Evolutionary conservation across 2,113 vertebrate genomes (phyloP).

Genomic region (Phaetusa simplex): DNA sequence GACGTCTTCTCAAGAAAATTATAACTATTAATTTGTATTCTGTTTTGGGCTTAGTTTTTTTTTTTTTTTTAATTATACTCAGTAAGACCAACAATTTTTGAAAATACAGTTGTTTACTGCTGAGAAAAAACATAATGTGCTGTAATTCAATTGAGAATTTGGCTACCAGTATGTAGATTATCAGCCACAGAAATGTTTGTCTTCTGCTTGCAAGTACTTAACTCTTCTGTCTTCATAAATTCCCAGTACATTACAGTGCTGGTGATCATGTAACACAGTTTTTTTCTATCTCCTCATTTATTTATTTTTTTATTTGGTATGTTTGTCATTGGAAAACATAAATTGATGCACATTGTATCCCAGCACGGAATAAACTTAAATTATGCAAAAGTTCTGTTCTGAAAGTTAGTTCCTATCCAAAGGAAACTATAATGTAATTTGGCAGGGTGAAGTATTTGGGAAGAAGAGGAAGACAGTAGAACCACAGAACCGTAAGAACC

Average conservation of each 20-base stretch:
- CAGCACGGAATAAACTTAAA: not conserved
- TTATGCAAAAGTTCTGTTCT: not conserved
- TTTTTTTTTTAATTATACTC: not conserved
- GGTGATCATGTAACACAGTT: not conserved
- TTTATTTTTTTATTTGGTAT: not conserved
- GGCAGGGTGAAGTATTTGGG: not conserved
- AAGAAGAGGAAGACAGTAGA: not conserved
- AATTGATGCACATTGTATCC: not conserved
- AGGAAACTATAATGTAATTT: not conserved
- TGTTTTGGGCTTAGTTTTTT: not conserved
- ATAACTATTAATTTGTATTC: not conserved
- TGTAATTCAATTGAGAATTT: not conserved
- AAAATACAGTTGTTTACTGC: not conserved
- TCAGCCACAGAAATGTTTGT: not conserved
- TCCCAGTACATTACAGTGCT: accelerated
- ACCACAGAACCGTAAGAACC: not conserved
- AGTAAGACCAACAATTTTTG: not conserved
- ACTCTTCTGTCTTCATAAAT: not conserved
- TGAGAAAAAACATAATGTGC: not conserved
- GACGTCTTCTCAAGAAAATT: not conserved
- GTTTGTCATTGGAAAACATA: not conserved
- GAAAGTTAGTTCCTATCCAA: not conserved
- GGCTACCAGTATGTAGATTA: not conserved
- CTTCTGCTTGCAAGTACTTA: not conserved
- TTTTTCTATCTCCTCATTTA: accelerated